Evolutionary conservation across 2,888 invertebrate species (phyloP).

Genomic region (Bruchidius siliquastri): DNA sequence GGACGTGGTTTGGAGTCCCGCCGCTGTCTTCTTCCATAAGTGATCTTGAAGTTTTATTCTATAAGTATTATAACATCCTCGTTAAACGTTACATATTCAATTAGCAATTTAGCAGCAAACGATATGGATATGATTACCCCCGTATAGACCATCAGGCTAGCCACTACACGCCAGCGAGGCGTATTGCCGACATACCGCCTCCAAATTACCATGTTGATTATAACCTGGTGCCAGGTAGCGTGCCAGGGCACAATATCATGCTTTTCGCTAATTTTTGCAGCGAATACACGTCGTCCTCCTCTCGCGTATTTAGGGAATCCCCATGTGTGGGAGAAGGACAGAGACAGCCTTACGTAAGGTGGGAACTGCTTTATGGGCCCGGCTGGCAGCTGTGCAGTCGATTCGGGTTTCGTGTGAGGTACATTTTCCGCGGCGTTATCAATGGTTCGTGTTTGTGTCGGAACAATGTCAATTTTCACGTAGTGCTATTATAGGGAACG

Average conservation of each 20-base stretch:
- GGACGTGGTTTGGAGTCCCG: too few relatives aligned
- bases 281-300: conserved; percentile 7
- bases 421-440: neutral
- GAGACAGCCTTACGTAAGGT: neutral
- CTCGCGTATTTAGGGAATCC: neutral
- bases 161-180: conserved; percentile 49
- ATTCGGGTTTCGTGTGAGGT: neutral
- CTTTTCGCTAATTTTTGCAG: conserved; percentile 40
- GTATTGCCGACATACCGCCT: conserved; percentile 48
- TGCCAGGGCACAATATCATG: conserved; percentile 41
- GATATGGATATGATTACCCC: conserved; percentile 5
- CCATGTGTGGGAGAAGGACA: neutral
- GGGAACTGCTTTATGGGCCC: neutral
- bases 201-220: conserved; percentile 51
- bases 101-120: neutral
- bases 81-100: neutral
- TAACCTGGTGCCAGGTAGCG: conserved; percentile 40
- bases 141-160: conserved; percentile 29
- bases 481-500: neutral
- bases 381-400: neutral
- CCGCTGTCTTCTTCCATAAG: too few relatives aligned
- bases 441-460: neutral
- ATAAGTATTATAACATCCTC: neutral
- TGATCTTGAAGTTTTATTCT: too few relatives aligned
- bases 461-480: neutral